Conservation (phyloP, 2,113 vertebrate genomes). For the Nyctibius bracteatus region DNA sequence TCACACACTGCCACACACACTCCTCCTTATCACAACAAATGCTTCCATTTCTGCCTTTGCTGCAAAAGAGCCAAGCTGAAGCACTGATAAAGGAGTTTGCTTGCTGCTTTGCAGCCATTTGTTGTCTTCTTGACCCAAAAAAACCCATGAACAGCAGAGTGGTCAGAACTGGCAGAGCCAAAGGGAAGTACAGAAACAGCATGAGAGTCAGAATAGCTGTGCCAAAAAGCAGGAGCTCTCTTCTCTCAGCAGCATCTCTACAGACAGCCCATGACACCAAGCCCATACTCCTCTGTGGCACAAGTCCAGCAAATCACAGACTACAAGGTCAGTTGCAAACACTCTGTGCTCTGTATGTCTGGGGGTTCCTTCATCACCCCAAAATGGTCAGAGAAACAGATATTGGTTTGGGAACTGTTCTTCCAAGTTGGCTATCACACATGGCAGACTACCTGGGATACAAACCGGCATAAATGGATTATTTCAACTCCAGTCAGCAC, state of each 20-base stretch:
- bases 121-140: not conserved
- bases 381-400: not conserved
- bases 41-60: not conserved
- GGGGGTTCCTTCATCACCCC: not conserved
- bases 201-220: not conserved
- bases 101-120: not conserved
- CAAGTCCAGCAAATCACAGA: not conserved
- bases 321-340: not conserved
- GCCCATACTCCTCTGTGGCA: not conserved
- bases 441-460: not conserved
- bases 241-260: not conserved
- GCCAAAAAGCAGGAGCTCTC: not conserved
- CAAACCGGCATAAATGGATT: fast-evolving
- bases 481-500: not conserved
- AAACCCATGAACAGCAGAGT: not conserved
- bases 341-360: not conserved
- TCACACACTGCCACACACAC: not conserved
- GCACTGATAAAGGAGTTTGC: not conserved
- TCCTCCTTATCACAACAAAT: not conserved
- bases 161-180: not conserved
- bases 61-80: not conserved
- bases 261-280: not conserved
- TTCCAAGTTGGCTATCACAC: not conserved
- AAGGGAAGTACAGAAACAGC: not conserved
- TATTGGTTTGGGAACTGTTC: not conserved